A percentile compares a stretch with the other conserved stretches of the same genome.
These are phyloP conservation scores for Ericerus pela DNA, from an alignment of 1,140 invertebrate species.

Conservation along the genomic window DNA sequence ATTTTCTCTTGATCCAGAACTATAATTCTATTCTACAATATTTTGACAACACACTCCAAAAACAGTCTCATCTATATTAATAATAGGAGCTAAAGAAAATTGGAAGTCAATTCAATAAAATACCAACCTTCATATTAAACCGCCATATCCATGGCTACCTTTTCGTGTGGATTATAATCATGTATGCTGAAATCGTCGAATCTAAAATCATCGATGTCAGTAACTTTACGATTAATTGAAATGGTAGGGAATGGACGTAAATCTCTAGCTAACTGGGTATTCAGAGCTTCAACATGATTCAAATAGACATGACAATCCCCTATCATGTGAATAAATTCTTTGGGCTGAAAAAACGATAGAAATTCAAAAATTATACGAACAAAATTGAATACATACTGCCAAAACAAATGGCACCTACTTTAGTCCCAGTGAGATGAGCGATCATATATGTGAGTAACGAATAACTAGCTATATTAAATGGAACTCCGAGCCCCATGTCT, in stretches of 20 bases:
- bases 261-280: constrained; percentile 63
- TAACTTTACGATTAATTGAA: constrained; percentile 50
- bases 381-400: neutral
- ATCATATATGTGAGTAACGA: constrained; percentile 90
- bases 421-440: constrained; percentile 78
- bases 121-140: constrained; percentile 43
- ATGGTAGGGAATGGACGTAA: constrained; percentile 76
- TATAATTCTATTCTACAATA: too few species aligned
- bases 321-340: constrained; percentile 90
- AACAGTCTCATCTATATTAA: too few species aligned
- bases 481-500: constrained; percentile 95
- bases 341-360: constrained; percentile 38
- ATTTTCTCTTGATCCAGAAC: too few species aligned
- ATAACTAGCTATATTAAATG: constrained; percentile 98
- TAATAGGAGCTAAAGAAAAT: neutral
- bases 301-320: constrained; percentile 94
- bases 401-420: constrained; percentile 33
- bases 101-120: neutral
- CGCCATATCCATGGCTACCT: constrained; percentile 93
- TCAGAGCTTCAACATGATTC: constrained; percentile 77
- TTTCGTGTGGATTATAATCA: constrained; percentile 78
- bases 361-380: neutral
- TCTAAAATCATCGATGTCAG: constrained; percentile 77
- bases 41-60: too few species aligned
- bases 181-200: constrained; percentile 76